Base-by-base conservation (phyloP, 2,888 invertebrate species). In the Agrotis ipsilon region DNA sequence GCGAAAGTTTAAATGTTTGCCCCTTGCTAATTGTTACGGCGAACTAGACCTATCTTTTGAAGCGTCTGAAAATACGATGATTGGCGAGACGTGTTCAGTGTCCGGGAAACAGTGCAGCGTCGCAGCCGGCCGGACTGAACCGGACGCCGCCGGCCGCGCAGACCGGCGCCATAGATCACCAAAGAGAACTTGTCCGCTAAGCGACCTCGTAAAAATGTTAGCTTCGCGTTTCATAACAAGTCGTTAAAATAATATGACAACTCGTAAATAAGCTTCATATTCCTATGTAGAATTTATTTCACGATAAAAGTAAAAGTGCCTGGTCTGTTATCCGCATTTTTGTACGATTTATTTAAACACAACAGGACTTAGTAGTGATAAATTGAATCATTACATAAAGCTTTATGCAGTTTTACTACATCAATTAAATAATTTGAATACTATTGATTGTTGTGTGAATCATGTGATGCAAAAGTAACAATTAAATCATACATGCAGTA, bases 181-280 rank as follows among this genome's bases (percentile, higher is more conserved):
- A 51, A 51, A 69, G 45, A 43, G 14, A 61, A 46, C 39, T 63
- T 24, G 43, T 21, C 63, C 55, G 70, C 67, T 75, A 60, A 61
- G 74, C 70, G 80, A 72, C 58, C 64, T 81, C 81, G 68, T 82
- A 81, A 81, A 81, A 79, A 59, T 60, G 69, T 65, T 79, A 81
- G 65, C 43, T 65, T 64, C 60, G 54, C 39, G 52, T 77, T 66
- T 74, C 74, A 68, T 73, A 71, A 67, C 75, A 76, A 59, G 59
- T 73, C 80, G 80, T 82, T 79, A 79, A 68, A 79, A 70, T 73
- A 82, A 76, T 79, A 82, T 79, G 82, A 64, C 68, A 55, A 58
- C 76, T 79, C 81, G 57, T 82, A 81, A 81, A 82, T 69, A 73
- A 82, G 67, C 72, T 75, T 72, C 69, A 67, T 72, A 78, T 58